phyloP scores from a whole-genome alignment of 1,140 invertebrate genomes.

The Rhopalosiphum maidis region DNA sequence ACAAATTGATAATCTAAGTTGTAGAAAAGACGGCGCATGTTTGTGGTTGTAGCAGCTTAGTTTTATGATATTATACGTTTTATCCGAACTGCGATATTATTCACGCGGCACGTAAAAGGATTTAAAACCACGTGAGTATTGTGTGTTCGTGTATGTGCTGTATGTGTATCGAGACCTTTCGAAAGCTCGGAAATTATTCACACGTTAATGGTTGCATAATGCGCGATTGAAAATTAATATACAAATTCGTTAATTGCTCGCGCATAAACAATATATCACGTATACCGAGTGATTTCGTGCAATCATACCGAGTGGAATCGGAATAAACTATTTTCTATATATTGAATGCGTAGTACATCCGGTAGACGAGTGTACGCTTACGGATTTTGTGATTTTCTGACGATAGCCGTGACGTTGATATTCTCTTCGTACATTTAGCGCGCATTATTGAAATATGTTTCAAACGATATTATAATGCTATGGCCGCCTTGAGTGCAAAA shows the following conservation, averaged over 20 bases:
- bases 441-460: neutral
- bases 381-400: no score
- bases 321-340: no score
- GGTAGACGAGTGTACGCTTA: no score
- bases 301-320: no score
- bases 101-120: neutral
- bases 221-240: neutral
- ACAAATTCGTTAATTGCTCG: neutral
- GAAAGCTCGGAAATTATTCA: neutral
- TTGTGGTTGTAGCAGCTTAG: no score
- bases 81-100: neutral
- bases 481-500: no score
- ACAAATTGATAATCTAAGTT: no score
- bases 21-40: no score
- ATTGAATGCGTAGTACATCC: no score
- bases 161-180: neutral
- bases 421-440: neutral
- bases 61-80: neutral
- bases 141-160: neutral
- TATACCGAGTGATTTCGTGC: neutral
- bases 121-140: neutral
- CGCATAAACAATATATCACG: neutral
- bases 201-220: neutral
- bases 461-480: neutral
- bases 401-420: neutral